Base-by-base conservation (phyloP, 37 sponge, comb jelly and placozoan species). In the Axinella damicornis region DNA sequence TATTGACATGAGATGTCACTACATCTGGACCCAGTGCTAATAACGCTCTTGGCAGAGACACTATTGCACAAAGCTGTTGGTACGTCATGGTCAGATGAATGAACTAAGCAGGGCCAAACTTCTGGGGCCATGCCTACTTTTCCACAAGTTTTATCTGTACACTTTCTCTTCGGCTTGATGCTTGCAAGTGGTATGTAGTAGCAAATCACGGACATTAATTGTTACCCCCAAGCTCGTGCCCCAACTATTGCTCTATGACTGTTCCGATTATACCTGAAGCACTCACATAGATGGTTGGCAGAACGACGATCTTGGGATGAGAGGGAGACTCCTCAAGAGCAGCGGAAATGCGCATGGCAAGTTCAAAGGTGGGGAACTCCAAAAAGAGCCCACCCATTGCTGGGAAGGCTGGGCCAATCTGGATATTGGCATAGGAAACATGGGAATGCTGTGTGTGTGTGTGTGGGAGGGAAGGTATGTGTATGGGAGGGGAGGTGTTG, bases 341-440 rank as follows among this genome's bases (percentile, higher is more conserved):
- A 0, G 32, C 37, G 28, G 84, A 78, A 59, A 90, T 30, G 19
- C 52, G 61, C 22, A 71, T 53, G n/a, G 90, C 90, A 34, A 90
- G 41, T 31, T 84, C 86, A 25, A 78, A 65, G 35, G 79, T 65
- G 4, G 90, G 90, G 66, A 77, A 84, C 32, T 84, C 85, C 24
- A 90, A 30, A 66, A 90, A 61, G 61, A 90, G 66, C 57, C 78
- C 81, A 74, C 85, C 71, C 56, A 64, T 38, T 12, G 53, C 38
- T 0, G 87, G 82, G 77, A 82, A 91, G 82, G 87, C 82, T 21
- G 91, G 91, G 24, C 91, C 91, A 59, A 91, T 33, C 77, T 71
- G 56, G 20, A 86, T 61, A 19, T 64, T 19, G 70, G 69, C 57
- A n/a, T 70, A 73, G 30, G 53, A 34, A 0, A 66, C n/a, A 1